Evolutionary conservation across 2,797 vertebrate genomes (phyloP), one percentile per base, ranked within the genome.

Genomic region (Bryconaethiops microstoma): DNA sequence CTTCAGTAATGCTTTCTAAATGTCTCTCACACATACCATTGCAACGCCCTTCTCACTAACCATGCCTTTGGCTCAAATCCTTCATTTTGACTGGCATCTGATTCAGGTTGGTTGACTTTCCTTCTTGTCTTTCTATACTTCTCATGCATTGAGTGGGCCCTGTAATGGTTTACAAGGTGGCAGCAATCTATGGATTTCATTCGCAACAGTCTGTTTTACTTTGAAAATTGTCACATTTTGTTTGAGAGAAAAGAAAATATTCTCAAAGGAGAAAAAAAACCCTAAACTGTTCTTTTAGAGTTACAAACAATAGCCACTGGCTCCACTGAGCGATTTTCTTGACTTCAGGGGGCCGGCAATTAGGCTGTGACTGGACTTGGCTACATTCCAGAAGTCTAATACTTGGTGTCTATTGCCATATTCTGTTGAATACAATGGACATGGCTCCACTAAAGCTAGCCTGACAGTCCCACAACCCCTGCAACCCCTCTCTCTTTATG

Each of bases 331-430:
- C 87, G 86, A 89, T 91, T 91, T 91, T 91, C 89, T 89, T 92
- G 92, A 87, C 89, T 88, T 88, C 90, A 88, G 92, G 90, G 92
- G 91, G 91, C 91, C 85, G 88, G 90, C 92, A 93, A 92, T 93
- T 93, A 94, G 92, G 91, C 90, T 89, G 90, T 93, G 93, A 94
- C 90, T 93, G 91, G 89, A 86, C 84, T 89, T 95, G 94, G 92
- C 92, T 90, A 82, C 87, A 82, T 86, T 89, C 90, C 93, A 91
- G 87, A 87, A 65, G 82, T 63, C 84, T 86, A 84, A 88, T 86
- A 78, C 83, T 81, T 73, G 63, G 65, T 76, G 84, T 88, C 82
- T 69, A 48, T 40, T 73, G 71, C 55, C 72, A 57, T 39, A 39
- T 63, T 25, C 25, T 71, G 85, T 50, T 80, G 77, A 88, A 88